Evolutionary conservation across 2,888 invertebrate species (phyloP), one percentile per base, ranked within the genome.

Genomic region (Tortrix viridana): DNA sequence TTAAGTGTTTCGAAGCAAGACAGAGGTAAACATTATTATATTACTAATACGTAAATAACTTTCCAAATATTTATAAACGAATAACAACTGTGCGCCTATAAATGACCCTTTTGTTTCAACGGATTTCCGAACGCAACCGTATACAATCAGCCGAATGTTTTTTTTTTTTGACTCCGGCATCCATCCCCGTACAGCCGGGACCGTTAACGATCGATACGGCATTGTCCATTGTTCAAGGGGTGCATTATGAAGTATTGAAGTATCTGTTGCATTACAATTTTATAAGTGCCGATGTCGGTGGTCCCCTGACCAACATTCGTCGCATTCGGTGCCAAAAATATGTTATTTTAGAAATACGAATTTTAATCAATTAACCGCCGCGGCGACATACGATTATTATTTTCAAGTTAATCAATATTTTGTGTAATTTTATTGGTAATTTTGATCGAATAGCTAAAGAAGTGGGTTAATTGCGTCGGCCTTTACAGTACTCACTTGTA

Each of bases 201-300:
- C 75, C 74, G 77, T 77, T 76, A 77, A 62, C 67, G 75, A 77
- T 77, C 75, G 77, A 76, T 74, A 67, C 59, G 46, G 60, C 69
- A 75, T 76, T 75, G 76, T 76, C 55, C 71, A 74, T 74, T 74
- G 75, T 76, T 70, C 72, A 22, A 54, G 68, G 72, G 71, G 71
- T 65, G 69, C 57, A 53, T 66, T 64, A 62, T 63, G 62, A 57
- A 32, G 57, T 57, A 63, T 53, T 18, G 62, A 38, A 57, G 52
- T 63, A 58, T 63, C 63, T 63, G 52, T 53, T 57, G 44, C 46
- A 43, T 16, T 22, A 23, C 56, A 57, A 65, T 50, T 19, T 60
- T 60, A 58, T 20, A 18, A n/a, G 19, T 2, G 32, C 14, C 38
- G 18, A 20, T 22, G 37, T 37, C n/a, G 6, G 12, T 16, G 41